Evolutionary conservation across 1,140 invertebrate species (phyloP).

Genomic region (Zelostemma sp.): DNA sequence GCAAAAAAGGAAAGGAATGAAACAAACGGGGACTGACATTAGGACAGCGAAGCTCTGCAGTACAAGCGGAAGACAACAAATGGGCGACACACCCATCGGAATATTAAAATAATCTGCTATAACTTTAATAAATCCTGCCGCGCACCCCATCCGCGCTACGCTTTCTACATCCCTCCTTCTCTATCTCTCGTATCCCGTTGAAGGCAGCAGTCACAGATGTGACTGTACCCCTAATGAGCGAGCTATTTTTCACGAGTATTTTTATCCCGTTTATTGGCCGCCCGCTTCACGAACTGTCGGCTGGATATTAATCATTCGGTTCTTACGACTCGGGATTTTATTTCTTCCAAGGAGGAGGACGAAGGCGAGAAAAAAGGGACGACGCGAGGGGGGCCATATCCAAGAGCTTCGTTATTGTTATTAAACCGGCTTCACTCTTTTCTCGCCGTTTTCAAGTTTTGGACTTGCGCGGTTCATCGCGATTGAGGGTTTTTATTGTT

Average conservation of each 20-base stretch:
- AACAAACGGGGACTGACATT: slow-evolving; percentile 12
- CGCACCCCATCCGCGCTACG: not conserved
- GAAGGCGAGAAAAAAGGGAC: slow-evolving; percentile 42
- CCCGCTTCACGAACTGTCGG: slow-evolving; percentile 70
- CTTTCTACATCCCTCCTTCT: slow-evolving; percentile 12
- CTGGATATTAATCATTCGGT: slow-evolving; percentile 70
- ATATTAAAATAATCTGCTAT: slow-evolving; percentile 70
- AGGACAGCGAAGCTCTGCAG: slow-evolving; percentile 9
- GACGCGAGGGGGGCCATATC: slow-evolving; percentile 15
- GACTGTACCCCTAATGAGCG: slow-evolving; percentile 70
- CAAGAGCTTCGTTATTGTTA: slow-evolving; percentile 58
- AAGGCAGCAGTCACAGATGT: slow-evolving; percentile 65
- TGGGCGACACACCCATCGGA: slow-evolving; percentile 61
- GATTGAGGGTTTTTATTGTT: too few species aligned
- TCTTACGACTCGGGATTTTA: slow-evolving; percentile 65
- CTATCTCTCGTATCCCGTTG: slow-evolving; percentile 21
- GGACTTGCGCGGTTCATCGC: not conserved
- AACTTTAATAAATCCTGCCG: slow-evolving; percentile 65
- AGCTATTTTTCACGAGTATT: slow-evolving; percentile 72
- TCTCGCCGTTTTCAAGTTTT: slow-evolving; percentile 5
- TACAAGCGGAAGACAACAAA: slow-evolving; percentile 60
- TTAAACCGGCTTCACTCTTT: slow-evolving; percentile 48
- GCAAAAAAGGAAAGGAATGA: slow-evolving; percentile 24
- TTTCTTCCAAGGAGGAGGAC: slow-evolving; percentile 66
- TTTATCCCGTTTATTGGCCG: slow-evolving; percentile 72